Conservation (phyloP, 2,888 invertebrate species). For the Lasioglossum marginatum region DNA sequence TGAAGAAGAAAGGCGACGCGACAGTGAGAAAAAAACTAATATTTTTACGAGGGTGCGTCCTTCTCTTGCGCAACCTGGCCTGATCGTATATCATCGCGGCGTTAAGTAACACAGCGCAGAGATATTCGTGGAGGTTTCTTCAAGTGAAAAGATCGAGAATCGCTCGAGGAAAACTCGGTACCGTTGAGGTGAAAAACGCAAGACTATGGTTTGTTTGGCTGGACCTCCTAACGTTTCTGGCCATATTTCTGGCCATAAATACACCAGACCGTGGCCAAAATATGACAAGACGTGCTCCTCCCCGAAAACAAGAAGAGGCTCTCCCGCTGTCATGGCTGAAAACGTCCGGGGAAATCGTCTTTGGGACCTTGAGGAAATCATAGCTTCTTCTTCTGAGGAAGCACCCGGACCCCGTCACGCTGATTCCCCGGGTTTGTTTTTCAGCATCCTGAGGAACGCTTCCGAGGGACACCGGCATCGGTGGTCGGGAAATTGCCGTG, state of each 20-base stretch:
- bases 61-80: slow-evolving; percentile 64
- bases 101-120: slow-evolving; percentile 23
- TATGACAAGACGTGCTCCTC: slow-evolving; percentile 75
- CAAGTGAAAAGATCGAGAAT: slow-evolving; percentile 3
- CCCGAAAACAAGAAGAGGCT: not conserved
- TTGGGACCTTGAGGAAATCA: slow-evolving; percentile 72
- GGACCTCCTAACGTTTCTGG: slow-evolving; percentile 82
- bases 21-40: slow-evolving; percentile 69
- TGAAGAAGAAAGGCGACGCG: not conserved
- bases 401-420: slow-evolving; percentile 67
- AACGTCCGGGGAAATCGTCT: slow-evolving; percentile 57
- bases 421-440: slow-evolving; percentile 61
- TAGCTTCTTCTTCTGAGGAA: slow-evolving; percentile 65
- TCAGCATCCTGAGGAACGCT: slow-evolving; percentile 12
- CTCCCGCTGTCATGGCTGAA: not conserved
- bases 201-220: slow-evolving; percentile 76
- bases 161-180: not conserved
- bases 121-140: not conserved
- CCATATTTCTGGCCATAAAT: slow-evolving; percentile 83
- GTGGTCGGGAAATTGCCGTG: slow-evolving; percentile 22
- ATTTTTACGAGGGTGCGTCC: slow-evolving; percentile 72
- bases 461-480: slow-evolving; percentile 3
- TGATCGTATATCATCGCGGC: slow-evolving; percentile 63
- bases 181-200: slow-evolving; percentile 50
- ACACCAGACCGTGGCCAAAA: slow-evolving; percentile 81